phyloP scores from a whole-genome alignment of 2,888 invertebrate species.

The Dolichomitus sp. region DNA sequence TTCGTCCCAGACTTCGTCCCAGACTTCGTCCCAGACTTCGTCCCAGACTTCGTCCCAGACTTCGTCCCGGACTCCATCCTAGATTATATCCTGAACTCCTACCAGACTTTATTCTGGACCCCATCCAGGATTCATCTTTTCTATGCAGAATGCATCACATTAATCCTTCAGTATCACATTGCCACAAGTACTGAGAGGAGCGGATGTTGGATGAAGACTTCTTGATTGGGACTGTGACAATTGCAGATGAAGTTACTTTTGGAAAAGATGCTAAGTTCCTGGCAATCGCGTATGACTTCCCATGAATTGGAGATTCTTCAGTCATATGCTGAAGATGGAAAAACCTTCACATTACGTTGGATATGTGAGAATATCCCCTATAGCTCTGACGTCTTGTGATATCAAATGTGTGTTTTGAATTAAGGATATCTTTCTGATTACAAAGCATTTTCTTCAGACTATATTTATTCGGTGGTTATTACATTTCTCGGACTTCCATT shows the following conservation, averaged over 20 bases:
- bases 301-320: conserved; percentile 27
- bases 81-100: too few relatives aligned
- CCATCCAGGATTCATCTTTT: too few relatives aligned
- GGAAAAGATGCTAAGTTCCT: conserved; percentile 14
- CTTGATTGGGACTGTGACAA: neutral
- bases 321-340: conserved; percentile 26
- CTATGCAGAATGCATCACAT: too few relatives aligned
- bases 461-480: neutral
- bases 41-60: too few relatives aligned
- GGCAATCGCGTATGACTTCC: conserved; percentile 6
- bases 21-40: too few relatives aligned
- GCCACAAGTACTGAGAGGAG: neutral
- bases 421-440: neutral
- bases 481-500: neutral
- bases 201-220: too few relatives aligned
- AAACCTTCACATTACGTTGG: conserved; percentile 35
- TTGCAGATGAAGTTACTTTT: conserved; percentile 42
- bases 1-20: too few relatives aligned
- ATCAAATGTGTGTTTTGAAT: neutral
- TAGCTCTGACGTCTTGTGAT: neutral
- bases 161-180: too few relatives aligned
- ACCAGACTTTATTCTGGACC: too few relatives aligned
- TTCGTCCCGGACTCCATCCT: too few relatives aligned
- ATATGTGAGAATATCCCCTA: conserved; percentile 9
- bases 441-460: neutral